A percentile compares a stretch with the other conserved stretches of the same genome.
Conservation (phyloP, 2,113 vertebrate genomes). For the Chiloscyllium plagiosum region DNA sequence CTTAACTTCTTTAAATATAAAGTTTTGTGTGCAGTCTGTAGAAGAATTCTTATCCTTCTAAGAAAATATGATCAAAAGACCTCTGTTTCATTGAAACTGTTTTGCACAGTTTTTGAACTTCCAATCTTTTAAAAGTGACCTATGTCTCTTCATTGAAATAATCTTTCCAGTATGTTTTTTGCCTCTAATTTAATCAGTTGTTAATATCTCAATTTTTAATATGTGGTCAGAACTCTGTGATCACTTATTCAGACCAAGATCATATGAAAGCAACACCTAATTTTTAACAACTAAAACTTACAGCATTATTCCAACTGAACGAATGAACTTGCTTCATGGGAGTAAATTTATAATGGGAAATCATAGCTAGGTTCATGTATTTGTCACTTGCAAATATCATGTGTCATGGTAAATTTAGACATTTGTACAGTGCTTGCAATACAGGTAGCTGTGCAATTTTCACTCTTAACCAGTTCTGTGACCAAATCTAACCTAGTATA, state of each 20-base stretch:
- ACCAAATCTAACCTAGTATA: not conserved
- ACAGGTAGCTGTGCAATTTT: not conserved
- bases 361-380: not conserved
- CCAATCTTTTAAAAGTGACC: not conserved
- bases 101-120: not conserved
- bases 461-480: not conserved
- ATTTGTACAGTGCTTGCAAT: not conserved
- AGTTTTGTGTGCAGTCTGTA: not conserved
- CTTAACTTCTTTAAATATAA: not conserved
- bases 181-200: not conserved
- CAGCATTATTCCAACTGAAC: not conserved
- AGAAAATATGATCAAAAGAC: not conserved
- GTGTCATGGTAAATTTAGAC: not conserved
- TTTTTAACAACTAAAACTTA: not conserved
- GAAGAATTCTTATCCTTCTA: too few relatives aligned
- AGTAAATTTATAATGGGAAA: not conserved
- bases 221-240: not conserved
- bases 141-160: not conserved
- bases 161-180: not conserved
- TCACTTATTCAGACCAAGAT: too few relatives aligned
- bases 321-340: not conserved
- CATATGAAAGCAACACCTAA: not conserved
- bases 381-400: not conserved
- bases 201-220: constrained; percentile 1
- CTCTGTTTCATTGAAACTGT: not conserved